These are phyloP conservation scores for Tympanoctomys barrerae DNA, from an alignment of 2,797 vertebrate genomes.

Conservation along the genomic window DNA sequence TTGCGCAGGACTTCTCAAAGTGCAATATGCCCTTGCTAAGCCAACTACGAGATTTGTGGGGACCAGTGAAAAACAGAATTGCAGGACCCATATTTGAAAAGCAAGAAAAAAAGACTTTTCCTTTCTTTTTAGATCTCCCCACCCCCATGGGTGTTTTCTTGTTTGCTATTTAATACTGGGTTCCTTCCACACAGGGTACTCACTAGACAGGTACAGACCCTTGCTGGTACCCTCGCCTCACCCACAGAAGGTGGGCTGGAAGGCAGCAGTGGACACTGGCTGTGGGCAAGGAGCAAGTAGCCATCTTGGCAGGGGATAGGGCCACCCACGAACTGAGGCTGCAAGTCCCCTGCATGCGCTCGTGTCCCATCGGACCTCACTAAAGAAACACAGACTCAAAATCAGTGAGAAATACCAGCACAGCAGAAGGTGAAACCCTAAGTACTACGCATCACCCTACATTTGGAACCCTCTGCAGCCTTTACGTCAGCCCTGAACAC, in stretches of 20 bases:
- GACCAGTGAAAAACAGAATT: not conserved
- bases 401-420: not conserved
- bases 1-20: not conserved
- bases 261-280: not conserved
- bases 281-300: no score
- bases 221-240: not conserved
- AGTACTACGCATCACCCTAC: not conserved
- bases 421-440: not conserved
- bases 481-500: not conserved
- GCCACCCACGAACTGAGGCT: not conserved
- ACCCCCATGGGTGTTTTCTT: not conserved
- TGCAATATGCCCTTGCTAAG: not conserved
- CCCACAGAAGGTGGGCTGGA: not conserved
- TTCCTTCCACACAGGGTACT: not conserved
- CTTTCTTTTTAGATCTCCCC: not conserved
- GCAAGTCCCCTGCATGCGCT: not conserved
- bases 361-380: not conserved
- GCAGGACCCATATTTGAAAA: not conserved
- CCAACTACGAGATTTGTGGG: not conserved
- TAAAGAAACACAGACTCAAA: not conserved
- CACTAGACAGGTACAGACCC: not conserved
- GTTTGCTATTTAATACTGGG: not conserved
- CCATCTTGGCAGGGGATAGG: not conserved
- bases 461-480: not conserved
- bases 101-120: not conserved